A percentile compares a stretch with the other conserved stretches of the same genome.
Conservation (phyloP, 1,140 invertebrate species). For the Dermatophagoides farinae region DNA sequence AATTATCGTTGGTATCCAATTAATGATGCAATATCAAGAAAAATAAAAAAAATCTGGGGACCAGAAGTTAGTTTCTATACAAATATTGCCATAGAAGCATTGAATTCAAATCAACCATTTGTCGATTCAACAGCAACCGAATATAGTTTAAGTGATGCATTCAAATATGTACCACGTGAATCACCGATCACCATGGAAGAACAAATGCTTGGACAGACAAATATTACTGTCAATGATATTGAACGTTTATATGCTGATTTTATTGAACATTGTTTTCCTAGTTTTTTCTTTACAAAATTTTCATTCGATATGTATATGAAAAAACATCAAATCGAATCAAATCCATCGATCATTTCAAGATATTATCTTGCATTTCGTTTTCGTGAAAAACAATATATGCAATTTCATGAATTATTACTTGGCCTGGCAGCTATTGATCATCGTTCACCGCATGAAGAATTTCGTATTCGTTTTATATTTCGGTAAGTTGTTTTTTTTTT, state of each 20-base stretch:
- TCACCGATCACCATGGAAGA: background rate
- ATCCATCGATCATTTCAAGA: background rate
- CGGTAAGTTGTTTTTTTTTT: slow-evolving; percentile 31
- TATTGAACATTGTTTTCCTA: slow-evolving; percentile 14
- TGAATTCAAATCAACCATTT: background rate
- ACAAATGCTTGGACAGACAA: background rate
- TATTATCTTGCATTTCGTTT: slow-evolving; percentile 10
- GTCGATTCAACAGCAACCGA: background rate
- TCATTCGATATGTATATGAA: slow-evolving; percentile 11
- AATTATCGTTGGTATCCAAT: background rate
- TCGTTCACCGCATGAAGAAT: slow-evolving; percentile 27
- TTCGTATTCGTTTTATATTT: slow-evolving; percentile 35
- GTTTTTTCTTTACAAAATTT: background rate
- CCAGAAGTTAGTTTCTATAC: background rate
- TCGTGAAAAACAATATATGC: slow-evolving; percentile 17
- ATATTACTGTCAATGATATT: slow-evolving; percentile 5
- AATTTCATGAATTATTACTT: slow-evolving; percentile 29
- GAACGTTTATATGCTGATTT: slow-evolving; percentile 10
- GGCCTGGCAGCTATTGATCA: slow-evolving; percentile 34
- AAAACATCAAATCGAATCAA: background rate
- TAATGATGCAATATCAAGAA: background rate
- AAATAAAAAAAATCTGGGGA: background rate
- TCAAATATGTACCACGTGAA: background rate
- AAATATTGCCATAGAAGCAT: background rate
- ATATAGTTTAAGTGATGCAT: slow-evolving; percentile 3